Evolutionary conservation across 2,113 vertebrate species (phyloP).

Genomic region (Notarius lentiginosus): DNA sequence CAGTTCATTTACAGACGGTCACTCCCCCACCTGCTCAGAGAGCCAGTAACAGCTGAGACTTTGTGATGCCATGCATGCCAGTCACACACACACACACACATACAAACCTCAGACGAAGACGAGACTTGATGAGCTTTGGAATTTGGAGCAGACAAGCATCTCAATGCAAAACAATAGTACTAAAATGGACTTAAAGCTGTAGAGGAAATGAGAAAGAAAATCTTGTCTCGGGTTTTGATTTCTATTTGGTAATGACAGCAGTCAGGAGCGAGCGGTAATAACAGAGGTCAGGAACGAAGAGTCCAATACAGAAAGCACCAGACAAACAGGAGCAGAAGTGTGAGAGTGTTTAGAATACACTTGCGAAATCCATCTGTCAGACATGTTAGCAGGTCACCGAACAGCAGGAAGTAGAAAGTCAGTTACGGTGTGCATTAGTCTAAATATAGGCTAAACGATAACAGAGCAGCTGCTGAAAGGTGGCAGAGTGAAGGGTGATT

Average conservation of each 20-base stretch:
- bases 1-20: slow-evolving; percentile 81
- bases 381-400: slow-evolving; percentile 30
- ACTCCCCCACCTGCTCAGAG: slow-evolving; percentile 80
- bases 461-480: slow-evolving; percentile 18
- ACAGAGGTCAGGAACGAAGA: neutral
- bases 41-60: slow-evolving; percentile 72
- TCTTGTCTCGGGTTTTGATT: neutral
- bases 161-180: slow-evolving; percentile 11
- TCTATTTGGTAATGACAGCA: neutral
- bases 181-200: neutral
- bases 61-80: slow-evolving; percentile 63
- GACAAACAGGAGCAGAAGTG: neutral
- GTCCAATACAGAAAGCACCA: neutral
- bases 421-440: slow-evolving; percentile 19
- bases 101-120: slow-evolving; percentile 46
- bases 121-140: slow-evolving; percentile 50
- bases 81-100: slow-evolving; percentile 52
- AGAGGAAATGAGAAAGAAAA: neutral
- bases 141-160: slow-evolving; percentile 42
- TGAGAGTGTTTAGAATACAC: slow-evolving; percentile 11
- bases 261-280: neutral
- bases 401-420: slow-evolving; percentile 22
- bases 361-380: slow-evolving; percentile 14
- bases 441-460: slow-evolving; percentile 34
- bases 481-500: slow-evolving; percentile 4